These are phyloP conservation scores for Xestia rhomboidea DNA, from an alignment of 2,888 invertebrate species.

Conservation along the genomic window DNA sequence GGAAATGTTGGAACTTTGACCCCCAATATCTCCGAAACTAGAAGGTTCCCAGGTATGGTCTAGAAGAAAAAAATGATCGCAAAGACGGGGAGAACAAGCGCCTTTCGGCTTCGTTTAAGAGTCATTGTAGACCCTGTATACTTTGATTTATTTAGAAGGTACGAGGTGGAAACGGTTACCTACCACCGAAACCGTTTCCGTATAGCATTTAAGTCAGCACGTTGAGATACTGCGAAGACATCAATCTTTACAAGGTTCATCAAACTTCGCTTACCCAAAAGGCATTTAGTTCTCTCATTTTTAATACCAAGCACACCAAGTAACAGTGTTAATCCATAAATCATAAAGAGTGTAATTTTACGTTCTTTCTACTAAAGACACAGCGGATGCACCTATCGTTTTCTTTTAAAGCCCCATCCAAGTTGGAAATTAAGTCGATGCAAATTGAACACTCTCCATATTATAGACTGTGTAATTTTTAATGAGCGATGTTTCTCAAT, in stretches of 20 bases:
- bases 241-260: not conserved
- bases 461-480: constrained; percentile 49
- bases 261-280: not conserved
- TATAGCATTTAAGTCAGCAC: not conserved
- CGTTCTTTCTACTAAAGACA: not conserved
- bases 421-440: constrained; percentile 37
- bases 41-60: no score
- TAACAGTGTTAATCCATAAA: not conserved
- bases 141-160: no score
- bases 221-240: not conserved
- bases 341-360: not conserved
- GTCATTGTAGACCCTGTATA: no score
- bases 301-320: not conserved
- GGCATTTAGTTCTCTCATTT: not conserved
- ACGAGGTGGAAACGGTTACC: no score
- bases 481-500: constrained; percentile 40
- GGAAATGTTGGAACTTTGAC: no score
- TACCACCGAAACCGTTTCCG: no score
- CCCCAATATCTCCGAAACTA: no score
- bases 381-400: not conserved
- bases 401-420: constrained; percentile 25
- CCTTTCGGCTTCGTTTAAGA: no score
- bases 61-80: no score
- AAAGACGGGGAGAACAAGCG: no score
- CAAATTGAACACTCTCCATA: constrained; percentile 37